Evolutionary conservation across 2,113 vertebrate genomes (phyloP), one percentile per base, ranked within the genome.

Genomic region (Saccopteryx leptura): DNA sequence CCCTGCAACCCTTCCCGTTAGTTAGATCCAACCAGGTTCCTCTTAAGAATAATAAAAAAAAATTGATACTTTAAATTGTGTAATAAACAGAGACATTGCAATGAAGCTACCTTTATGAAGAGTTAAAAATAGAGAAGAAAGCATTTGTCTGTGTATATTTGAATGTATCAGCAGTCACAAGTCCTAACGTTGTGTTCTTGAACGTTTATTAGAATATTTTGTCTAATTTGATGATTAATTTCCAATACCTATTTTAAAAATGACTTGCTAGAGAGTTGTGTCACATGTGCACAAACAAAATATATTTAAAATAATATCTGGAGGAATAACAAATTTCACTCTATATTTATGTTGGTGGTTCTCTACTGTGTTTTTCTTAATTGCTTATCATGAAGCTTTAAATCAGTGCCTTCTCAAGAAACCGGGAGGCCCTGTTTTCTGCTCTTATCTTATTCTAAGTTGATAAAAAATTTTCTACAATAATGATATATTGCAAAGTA

Each of bases 221-320:
- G 90, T 80, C 75, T 52, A 74, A 82, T 23, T 91, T 46, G 3
- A 33, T 88, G 11, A 68, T 91, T 88, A 89, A 69, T n/a, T 89
- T 91, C 23, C 26, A 81, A 60, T 90, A 46, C 39, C 8, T 78
- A 93, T 92, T 81, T 97, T 93, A 66, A 88, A 90, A 58, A 60
- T 78, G 50, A 58, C 46, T 60, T 93, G n/a, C 54, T 86, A 10
- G 10, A 71, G 52, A 83, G 60, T 60, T 74, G 54, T 60, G 19
- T 58, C 48, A 28, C 7, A 13, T 78, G 17, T 78, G n/a, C 39
- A 68, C 69, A 76, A 94, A 75, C 65, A 56, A 48, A 26, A 15
- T 75, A 9, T 33, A 39, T 56, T 97, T 75, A 80, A 86, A 65
- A 54, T 58, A 39, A 56, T 39, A 31, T 71, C 65, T 79, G 39